These are phyloP conservation scores for Dilophus febrilis DNA, from an alignment of 2,888 invertebrate genomes.

Conservation along the genomic window DNA sequence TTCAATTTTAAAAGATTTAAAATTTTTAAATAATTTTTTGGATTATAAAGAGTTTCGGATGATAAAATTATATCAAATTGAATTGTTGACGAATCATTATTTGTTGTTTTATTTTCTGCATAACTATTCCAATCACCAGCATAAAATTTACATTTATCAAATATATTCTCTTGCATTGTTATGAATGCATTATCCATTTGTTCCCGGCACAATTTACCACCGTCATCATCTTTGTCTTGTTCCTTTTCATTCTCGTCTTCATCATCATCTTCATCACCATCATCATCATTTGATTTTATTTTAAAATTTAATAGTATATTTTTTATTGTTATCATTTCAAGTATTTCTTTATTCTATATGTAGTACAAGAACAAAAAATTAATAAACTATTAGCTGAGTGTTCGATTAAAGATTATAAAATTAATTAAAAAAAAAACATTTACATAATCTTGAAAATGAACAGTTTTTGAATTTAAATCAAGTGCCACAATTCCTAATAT, in stretches of 20 bases:
- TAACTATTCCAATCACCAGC: slow-evolving; percentile 64
- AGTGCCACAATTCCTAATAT: slow-evolving; percentile 68
- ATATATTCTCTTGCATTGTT: not conserved
- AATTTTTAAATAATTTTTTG: slow-evolving; percentile 59
- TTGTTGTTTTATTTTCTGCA: slow-evolving; percentile 23
- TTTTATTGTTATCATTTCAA: slow-evolving; percentile 62
- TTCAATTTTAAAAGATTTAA: slow-evolving; percentile 45
- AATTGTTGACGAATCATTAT: slow-evolving; percentile 21
- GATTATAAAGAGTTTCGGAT: slow-evolving; percentile 87
- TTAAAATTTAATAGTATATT: slow-evolving; percentile 54
- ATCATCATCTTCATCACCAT: slow-evolving; percentile 18
- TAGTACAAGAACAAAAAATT: no score
- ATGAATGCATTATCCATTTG: no score
- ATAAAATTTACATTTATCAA: slow-evolving; percentile 37
- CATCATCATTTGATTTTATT: no score
- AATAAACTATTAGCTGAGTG: not conserved
- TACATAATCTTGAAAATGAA: slow-evolving; percentile 92
- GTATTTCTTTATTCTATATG: slow-evolving; percentile 69
- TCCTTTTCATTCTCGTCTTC: not conserved
- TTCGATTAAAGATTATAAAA: no score
- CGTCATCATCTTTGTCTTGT: not conserved
- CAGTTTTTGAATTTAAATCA: slow-evolving; percentile 40
- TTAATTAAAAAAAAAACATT: slow-evolving; percentile 24
- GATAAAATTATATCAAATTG: slow-evolving; percentile 76
- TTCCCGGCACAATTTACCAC: slow-evolving; percentile 3